Base-by-base conservation (phyloP, 2,113 vertebrate genomes). In the Apodemus speciosus region DNA sequence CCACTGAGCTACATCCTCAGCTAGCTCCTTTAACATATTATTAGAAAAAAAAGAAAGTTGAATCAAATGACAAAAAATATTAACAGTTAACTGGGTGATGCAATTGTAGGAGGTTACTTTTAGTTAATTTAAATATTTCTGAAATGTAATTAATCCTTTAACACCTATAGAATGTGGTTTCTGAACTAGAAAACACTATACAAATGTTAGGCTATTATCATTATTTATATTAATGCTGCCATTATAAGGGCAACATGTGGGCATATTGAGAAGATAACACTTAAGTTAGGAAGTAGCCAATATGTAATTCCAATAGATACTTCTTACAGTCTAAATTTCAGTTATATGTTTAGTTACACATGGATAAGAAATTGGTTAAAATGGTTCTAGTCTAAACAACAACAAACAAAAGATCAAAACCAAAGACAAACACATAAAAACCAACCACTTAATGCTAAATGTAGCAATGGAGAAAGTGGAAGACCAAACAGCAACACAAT, bases 141-240 rank as follows among this genome's bases (percentile, higher is more conserved):
- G 46, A 85, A 80, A 88, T 75, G 58, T 68, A 85, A 89, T 81
- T 81, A 81, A 51, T 64, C 64, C 86, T 71, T 46, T 90, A 92
- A 72, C 25, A 30, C 40, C 21, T 87, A 21, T 87, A 83, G 10
- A 80, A 56, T 56, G 20, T 83, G 75, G 6, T 84, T 83, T 38
- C 43, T 92, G 76, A 87, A 90, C 69, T 60, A 21, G 66, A 91
- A 92, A n/a, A 1, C 30, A n/a, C n/a, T n/a, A 92, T 92, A 79
- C 35, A 94, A 91, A 84, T 68, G 5, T 84, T 85, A 88, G 25
- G 13, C 32, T 35, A 84, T 58, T 81, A 25, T 58, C 53, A 38
- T 80, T 58, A 80, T 27, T 60, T 81, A 58, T 81, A 81, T 38
- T 58, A 38, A 32, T 92, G 66, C 21, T 86, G 9, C 32, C 7